Evolutionary conservation across 2,888 invertebrate species (phyloP), one percentile per base, ranked within the genome.

Genomic region (Tiphia femorata): DNA sequence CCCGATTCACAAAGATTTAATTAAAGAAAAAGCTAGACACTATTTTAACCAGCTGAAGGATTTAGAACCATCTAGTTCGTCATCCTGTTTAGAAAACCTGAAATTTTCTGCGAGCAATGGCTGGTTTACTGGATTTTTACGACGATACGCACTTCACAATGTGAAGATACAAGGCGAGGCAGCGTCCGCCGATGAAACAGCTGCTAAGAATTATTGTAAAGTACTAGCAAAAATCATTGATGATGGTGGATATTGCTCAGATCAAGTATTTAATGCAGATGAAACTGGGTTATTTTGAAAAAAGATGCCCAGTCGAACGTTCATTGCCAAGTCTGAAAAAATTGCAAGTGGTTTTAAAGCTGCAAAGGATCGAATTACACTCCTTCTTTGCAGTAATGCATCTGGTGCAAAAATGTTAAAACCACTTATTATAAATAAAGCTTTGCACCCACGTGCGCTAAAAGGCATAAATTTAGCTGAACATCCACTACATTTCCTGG

Each of bases 351-450:
- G 72, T 51, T 62, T 61, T 42, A 70, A 74, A 70, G 69, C 64
- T 23, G 64, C 67, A 17, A 76, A 77, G 53, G 73, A 77, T 62
- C 62, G 75, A 41, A 47, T 77, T 0, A 75, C 71, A 52, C 61
- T 78, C 20, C 49, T 77, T 60, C 62, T 78, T 16, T 74, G 76
- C 54, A 64, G 64, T 30, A 80, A 77, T 58, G 71, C 64, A 35
- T 70, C 70, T 60, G 76, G 76, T 29, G 68, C 72, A 51, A 59
- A 56, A 8, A 64, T 72, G 53, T 59, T 75, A 49, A 78, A 69
- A 62, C 73, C 72, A 8, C 58, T 78, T 41, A 40, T 78, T 48
- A 65, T 79, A 19, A 67, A 75, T 50, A 62, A 59, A 49, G 53
- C 71, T 14, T 41, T 66, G 41, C 71, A 67, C 25, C 76, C 73